These are phyloP conservation scores for Sebastes vulpes DNA, from an alignment of 2,797 vertebrate genomes.

Conservation along the genomic window DNA sequence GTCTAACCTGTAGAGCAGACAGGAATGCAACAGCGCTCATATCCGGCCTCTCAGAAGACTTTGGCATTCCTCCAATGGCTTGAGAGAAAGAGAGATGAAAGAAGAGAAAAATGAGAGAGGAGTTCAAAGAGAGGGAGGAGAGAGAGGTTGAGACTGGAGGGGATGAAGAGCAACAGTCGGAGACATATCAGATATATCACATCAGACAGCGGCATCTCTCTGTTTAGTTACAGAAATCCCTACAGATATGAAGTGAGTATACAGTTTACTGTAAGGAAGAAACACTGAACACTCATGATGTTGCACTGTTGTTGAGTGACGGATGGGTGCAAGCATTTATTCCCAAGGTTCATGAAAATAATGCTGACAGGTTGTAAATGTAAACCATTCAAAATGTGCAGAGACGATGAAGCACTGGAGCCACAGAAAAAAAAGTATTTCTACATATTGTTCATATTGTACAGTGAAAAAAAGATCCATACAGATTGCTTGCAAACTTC, in stretches of 20 bases:
- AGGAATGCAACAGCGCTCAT: constrained; percentile 48
- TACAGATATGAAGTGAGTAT: background rate
- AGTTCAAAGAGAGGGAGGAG: constrained; percentile 23
- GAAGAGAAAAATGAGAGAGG: background rate
- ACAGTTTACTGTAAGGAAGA: background rate
- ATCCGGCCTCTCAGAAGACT: constrained; percentile 20
- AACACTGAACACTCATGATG: background rate
- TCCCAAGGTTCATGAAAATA: background rate
- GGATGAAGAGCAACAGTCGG: background rate
- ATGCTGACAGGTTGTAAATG: background rate
- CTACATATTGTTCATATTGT: background rate
- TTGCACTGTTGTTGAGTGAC: background rate
- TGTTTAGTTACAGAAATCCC: background rate
- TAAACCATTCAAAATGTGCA: background rate
- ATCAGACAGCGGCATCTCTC: background rate
- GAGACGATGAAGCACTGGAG: background rate
- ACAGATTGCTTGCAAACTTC: background rate
- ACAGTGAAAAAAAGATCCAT: background rate
- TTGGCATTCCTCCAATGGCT: constrained; percentile 41
- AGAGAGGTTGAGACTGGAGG: background rate
- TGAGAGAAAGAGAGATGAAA: constrained; percentile 42
- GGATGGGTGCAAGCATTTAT: background rate
- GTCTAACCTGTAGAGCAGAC: constrained; percentile 33
- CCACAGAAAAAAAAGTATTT: background rate
- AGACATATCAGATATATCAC: background rate